Conservation (phyloP, 2,113 vertebrate species). For the Labrus mixtus region DNA sequence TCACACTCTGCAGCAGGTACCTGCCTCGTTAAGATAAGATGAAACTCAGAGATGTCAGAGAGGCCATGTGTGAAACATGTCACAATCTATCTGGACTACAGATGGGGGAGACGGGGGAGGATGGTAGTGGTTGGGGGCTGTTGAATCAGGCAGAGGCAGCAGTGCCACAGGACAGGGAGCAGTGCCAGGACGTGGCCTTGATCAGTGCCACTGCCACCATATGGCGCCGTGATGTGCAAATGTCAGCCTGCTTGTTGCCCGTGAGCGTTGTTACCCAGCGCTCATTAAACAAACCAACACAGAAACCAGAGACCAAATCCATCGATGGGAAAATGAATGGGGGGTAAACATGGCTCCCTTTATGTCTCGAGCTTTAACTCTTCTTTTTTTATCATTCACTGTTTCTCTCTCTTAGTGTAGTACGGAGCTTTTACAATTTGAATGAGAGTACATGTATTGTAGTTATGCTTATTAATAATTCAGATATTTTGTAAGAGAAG, state of each 20-base stretch:
- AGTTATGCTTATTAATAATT: too few species aligned
- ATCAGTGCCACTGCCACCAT: constrained; percentile 46
- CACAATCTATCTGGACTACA: constrained; percentile 2
- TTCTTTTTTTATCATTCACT: too few species aligned
- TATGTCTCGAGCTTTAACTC: too few species aligned
- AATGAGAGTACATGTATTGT: too few species aligned
- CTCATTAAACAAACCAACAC: background rate
- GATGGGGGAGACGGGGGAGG: background rate
- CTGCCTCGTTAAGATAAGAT: constrained; percentile 43
- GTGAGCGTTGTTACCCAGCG: background rate
- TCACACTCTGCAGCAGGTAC: background rate
- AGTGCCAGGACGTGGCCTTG: constrained; percentile 37
- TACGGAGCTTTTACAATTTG: too few species aligned
- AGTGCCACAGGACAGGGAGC: constrained; percentile 27
- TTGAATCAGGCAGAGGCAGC: constrained; percentile 15
- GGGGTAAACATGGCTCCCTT: too few species aligned
- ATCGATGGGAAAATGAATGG: background rate
- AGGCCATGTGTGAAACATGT: constrained; percentile 12
- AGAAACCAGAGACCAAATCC: too few species aligned
- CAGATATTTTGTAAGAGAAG: too few species aligned
- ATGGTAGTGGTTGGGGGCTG: background rate
- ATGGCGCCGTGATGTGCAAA: constrained; percentile 49
- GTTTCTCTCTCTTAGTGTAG: too few species aligned
- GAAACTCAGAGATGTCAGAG: constrained; percentile 21
- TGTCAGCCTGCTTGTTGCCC: constrained; percentile 28